phyloP scores from a whole-genome alignment of 2,113 vertebrate genomes.

The Gopherus evgoodei region DNA sequence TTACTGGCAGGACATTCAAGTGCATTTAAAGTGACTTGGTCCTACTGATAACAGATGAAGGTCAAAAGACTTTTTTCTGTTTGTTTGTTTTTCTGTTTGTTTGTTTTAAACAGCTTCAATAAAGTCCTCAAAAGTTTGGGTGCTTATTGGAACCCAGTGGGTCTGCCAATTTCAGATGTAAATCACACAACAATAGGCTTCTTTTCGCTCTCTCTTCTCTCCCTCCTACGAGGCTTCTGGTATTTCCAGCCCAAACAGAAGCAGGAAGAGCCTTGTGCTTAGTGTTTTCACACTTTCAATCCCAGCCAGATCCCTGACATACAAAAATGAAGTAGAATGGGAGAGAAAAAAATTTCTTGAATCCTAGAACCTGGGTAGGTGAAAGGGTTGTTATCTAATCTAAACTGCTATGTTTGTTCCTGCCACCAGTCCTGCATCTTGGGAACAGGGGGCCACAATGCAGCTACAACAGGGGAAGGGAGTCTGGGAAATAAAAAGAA shows the following conservation, averaged over 20 bases:
- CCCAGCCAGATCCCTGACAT: neutral
- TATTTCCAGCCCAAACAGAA: neutral
- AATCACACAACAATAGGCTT: neutral
- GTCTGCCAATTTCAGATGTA: neutral
- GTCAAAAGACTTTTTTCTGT: neutral
- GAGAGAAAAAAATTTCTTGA: neutral
- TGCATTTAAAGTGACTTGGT: neutral
- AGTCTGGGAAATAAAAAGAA: neutral
- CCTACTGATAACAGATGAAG: neutral
- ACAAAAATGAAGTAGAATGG: neutral
- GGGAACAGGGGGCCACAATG: neutral
- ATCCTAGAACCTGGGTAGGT: rapidly evolving
- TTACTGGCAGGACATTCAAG: neutral
- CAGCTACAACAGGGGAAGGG: neutral
- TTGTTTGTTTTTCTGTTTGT: too few species aligned
- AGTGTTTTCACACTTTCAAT: neutral
- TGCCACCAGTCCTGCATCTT: neutral
- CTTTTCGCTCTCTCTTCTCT: too few species aligned
- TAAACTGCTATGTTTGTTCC: neutral
- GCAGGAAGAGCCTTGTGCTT: neutral
- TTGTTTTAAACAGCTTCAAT: neutral
- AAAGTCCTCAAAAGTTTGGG: neutral
- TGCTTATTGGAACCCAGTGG: neutral
- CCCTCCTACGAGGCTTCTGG: neutral
- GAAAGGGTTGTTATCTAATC: neutral